Evolutionary conservation across 2,888 invertebrate genomes (phyloP).

Genomic region (Osmoderma eremita): DNA sequence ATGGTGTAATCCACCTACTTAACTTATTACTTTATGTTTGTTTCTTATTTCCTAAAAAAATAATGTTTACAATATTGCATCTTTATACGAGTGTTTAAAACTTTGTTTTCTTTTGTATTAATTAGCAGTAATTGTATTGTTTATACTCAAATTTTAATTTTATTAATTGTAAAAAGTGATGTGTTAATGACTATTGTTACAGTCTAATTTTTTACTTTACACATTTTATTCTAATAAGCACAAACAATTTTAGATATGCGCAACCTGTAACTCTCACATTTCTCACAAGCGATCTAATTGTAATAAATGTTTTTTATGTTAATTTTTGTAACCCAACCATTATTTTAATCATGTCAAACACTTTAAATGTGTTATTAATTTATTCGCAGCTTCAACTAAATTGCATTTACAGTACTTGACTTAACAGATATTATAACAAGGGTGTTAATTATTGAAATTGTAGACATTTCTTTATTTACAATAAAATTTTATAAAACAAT

Average conservation of each 20-base stretch:
- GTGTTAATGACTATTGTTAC: background rate
- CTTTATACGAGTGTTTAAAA: background rate
- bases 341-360: no score
- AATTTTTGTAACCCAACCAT: no score
- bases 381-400: constrained; percentile 9
- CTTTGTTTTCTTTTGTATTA: background rate
- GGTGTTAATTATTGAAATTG: constrained; percentile 31
- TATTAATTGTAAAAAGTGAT: background rate
- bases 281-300: no score
- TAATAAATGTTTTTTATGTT: no score
- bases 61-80: no score
- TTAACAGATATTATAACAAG: constrained; percentile 11
- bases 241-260: no score
- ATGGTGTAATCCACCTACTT: constrained; percentile 6
- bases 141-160: background rate
- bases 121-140: constrained; percentile 1
- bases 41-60: constrained; percentile 12
- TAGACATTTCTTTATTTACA: constrained; percentile 10
- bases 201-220: background rate
- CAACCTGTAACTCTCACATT: no score
- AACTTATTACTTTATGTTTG: constrained; percentile 3
- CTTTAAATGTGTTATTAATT: constrained; percentile 6
- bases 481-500: constrained; percentile 13
- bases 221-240: no score
- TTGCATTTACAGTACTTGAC: background rate